Conservation (phyloP, 2,113 vertebrate species). For the Nansenia antarctica region DNA sequence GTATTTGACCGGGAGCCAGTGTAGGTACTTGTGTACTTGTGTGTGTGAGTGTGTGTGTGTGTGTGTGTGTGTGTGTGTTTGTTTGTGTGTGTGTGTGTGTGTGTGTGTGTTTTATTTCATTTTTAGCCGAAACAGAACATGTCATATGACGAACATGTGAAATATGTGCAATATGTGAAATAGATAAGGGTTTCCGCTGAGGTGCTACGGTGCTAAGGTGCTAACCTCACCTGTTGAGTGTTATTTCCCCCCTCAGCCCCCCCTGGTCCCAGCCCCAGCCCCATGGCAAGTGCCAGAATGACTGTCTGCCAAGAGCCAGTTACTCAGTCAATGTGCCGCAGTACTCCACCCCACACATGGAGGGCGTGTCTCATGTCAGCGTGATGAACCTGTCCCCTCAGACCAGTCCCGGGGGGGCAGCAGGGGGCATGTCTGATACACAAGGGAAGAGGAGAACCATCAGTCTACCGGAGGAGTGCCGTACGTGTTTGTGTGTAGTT, state of each 20-base stretch:
- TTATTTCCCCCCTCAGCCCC: background rate
- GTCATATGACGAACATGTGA: no score
- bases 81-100: no score
- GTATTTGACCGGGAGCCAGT: no score
- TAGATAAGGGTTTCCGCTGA: no score
- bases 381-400: slow-evolving; percentile 21
- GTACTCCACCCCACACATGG: slow-evolving; percentile 36
- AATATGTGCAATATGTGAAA: no score
- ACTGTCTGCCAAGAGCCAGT: background rate
- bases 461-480: slow-evolving; percentile 50
- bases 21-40: no score
- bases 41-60: no score
- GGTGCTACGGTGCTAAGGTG: no score
- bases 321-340: slow-evolving; percentile 55
- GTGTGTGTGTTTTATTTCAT: no score
- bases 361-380: slow-evolving; percentile 41
- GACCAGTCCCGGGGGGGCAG: background rate
- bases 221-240: background rate
- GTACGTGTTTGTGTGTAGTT: no score
- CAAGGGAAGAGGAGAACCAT: slow-evolving; percentile 34
- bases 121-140: no score
- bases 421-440: background rate
- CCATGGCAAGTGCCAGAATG: background rate
- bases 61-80: no score
- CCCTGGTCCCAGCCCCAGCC: background rate